Conservation (phyloP, 2,888 invertebrate species). For the Pardosa pseudoannulata region DNA sequence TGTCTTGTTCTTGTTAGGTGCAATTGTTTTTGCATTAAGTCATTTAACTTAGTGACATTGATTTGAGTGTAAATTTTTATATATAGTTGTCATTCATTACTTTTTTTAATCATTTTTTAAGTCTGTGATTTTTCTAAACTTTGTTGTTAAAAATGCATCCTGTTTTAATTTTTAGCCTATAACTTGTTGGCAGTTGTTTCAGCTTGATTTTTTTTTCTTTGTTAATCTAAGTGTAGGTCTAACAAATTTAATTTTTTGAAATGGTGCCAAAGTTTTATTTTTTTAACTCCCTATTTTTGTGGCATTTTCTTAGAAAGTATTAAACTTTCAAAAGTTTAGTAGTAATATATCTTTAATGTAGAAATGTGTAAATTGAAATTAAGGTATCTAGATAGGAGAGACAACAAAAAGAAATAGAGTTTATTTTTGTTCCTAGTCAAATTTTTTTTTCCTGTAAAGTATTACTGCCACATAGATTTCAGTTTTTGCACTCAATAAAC, state of each 20-base stretch:
- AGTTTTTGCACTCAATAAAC: conserved; percentile 3
- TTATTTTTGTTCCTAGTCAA: conserved; percentile 59
- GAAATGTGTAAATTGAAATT: not conserved
- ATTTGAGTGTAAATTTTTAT: conserved; percentile 39
- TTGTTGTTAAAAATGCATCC: conserved; percentile 49
- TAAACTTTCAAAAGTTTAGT: not conserved
- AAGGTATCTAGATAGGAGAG: not conserved
- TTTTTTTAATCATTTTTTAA: conserved; percentile 54
- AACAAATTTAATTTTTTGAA: conserved; percentile 25
- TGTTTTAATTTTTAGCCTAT: conserved; percentile 45
- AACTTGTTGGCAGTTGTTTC: conserved; percentile 20
- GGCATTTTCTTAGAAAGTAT: conserved; percentile 10
- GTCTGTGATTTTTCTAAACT: conserved; percentile 69
- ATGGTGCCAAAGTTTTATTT: conserved; percentile 63
- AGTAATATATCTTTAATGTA: not conserved
- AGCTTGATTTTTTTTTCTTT: conserved; percentile 22
- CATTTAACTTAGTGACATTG: conserved; percentile 48
- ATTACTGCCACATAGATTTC: conserved; percentile 39
- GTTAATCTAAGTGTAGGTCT: conserved; percentile 23
- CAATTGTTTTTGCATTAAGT: conserved; percentile 60
- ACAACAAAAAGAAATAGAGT: not conserved
- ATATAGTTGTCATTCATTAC: conserved; percentile 20
- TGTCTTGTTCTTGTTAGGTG: conserved; percentile 49
- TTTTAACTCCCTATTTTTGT: not conserved
- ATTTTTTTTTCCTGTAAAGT: conserved; percentile 30